Evolutionary conservation across 2,888 invertebrate species (phyloP).

Genomic region (Chrysopilus asiliformis): DNA sequence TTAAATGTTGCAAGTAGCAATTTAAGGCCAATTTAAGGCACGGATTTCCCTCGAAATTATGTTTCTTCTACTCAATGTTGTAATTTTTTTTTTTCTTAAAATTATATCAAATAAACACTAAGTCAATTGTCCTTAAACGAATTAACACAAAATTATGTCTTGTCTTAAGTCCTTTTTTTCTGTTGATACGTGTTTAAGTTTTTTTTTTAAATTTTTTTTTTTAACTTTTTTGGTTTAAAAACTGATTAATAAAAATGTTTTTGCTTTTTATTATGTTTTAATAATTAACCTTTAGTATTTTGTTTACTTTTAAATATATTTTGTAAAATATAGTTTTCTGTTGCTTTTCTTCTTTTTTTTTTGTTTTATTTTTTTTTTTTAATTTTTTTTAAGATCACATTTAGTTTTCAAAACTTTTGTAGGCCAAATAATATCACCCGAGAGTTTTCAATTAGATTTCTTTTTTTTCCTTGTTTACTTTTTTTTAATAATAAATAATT

Average conservation of each 20-base stretch:
- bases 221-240: not conserved
- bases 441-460: constrained; percentile 5
- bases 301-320: not conserved
- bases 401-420: constrained; percentile 5
- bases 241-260: constrained; percentile 1
- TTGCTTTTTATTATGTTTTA: constrained; percentile 1
- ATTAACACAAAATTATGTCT: too few species aligned
- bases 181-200: not conserved
- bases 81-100: constrained; percentile 2
- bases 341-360: constrained; percentile 1
- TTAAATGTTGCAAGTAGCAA: constrained; percentile 9
- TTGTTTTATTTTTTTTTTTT: constrained; percentile 6
- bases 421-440: constrained; percentile 13
- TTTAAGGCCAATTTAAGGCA: constrained; percentile 23
- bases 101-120: too few species aligned
- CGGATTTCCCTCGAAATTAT: constrained; percentile 18
- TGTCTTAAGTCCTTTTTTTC: not conserved
- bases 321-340: not conserved
- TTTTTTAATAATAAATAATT: constrained; percentile 1
- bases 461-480: not conserved
- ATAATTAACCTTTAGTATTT: not conserved
- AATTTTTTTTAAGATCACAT: constrained; percentile 5
- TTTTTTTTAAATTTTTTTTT: constrained; percentile 3
- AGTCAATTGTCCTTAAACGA: too few species aligned
- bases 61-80: constrained; percentile 6